Base-by-base conservation (phyloP, 2,113 vertebrate genomes). In the Rhineura floridana region DNA sequence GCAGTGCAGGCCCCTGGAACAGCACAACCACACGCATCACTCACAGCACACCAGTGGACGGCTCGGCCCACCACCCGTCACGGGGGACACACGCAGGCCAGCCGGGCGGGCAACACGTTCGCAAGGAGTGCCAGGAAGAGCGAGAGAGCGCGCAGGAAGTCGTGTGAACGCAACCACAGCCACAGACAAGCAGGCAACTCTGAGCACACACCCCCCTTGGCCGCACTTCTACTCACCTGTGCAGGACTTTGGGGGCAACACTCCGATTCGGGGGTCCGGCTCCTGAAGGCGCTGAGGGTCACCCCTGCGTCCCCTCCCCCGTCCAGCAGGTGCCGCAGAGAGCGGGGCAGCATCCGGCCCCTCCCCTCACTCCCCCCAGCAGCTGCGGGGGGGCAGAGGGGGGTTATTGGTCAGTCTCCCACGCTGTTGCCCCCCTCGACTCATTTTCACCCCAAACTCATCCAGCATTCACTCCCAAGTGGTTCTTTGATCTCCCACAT, bases 311-410 rank as follows among this genome's bases (percentile, higher is more conserved):
- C 50, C 2, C 30, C 86, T 13, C 42, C 65, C 39, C 50, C 78
- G 5, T 80, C 77, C 65, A 72, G 67, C 78, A 62, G 86, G 67
- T 73, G 78, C 30, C 79, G 86, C 67, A 46, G 33, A 1, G 78
- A 87, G 67, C 86, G 86, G 50, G 67, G 36, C 78, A 87, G 67
- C 86, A 87, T 87, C 75, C 63, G 85, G 73, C 50, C 62, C 50
- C 3, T 3, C 13, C 46, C 36, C 42, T 15, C 1, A 8, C 23
- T 9, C 72, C 81, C 81, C 17, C 59, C 6, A 6, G 70, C n/a
- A 21, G 77, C 85, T 33, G n/a, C 0, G 46, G 36, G 23, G 67
- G 15, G 82, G 39, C 3, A 36, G 36, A 30, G 25, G 25, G 3
- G 28, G 11, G 28, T n/a, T n/a, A n/a, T n/a, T n/a, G n/a, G n/a